Evolutionary conservation across 2,888 invertebrate genomes (phyloP).

Genomic region (Allolobophora icterica): DNA sequence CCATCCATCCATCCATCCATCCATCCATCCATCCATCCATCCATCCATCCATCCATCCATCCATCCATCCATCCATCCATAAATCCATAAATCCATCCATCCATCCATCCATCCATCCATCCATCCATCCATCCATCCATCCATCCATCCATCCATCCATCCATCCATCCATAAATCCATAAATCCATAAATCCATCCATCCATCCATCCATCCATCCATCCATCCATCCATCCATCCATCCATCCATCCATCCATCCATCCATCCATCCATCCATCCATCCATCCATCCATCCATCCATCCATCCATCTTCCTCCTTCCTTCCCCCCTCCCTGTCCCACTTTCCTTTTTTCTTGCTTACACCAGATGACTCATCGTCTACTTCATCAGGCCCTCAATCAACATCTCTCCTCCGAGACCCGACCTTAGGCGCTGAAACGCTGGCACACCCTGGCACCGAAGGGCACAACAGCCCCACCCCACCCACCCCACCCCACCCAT

Average conservation of each 20-base stretch:
- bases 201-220: not conserved
- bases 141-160: not conserved
- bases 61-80: no score
- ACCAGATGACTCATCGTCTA: not conserved
- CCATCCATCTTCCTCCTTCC: not conserved
- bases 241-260: not conserved
- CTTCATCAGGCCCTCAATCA: not conserved
- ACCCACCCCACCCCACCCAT: no score
- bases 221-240: not conserved
- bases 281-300: not conserved
- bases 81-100: no score
- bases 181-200: no score
- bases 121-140: not conserved
- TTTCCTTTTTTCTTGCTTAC: not conserved
- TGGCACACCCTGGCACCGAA: no score
- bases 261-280: no score
- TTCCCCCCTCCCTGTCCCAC: not conserved
- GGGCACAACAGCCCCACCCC: no score
- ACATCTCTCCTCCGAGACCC: not conserved
- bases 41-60: no score
- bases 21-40: not conserved
- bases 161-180: no score
- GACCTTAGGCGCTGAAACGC: not conserved
- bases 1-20: no score
- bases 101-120: not conserved